These are phyloP conservation scores for Adineta ricciae DNA, from an alignment of 2,888 invertebrate species.

Conservation along the genomic window DNA sequence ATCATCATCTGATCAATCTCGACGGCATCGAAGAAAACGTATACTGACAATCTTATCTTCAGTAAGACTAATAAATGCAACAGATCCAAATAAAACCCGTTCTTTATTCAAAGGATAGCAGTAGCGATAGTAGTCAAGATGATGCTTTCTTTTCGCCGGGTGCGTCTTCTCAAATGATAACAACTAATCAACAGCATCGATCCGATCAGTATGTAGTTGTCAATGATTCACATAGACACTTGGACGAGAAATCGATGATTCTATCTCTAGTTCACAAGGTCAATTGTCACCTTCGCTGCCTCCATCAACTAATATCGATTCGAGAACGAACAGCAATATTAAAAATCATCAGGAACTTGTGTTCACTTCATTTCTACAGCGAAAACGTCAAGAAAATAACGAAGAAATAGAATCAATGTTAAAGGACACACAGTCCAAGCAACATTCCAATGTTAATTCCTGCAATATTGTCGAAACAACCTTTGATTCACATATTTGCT, in stretches of 20 bases:
- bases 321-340: not conserved
- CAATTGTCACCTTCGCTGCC: not conserved
- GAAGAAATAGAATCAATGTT: not conserved
- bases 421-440: not conserved
- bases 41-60: not conserved
- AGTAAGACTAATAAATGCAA: not conserved
- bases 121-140: not conserved
- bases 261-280: not conserved
- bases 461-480: not conserved
- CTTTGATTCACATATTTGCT: not conserved
- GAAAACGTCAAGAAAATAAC: not conserved
- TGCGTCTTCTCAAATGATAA: not conserved
- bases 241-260: too few species aligned
- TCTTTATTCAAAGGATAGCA: not conserved
- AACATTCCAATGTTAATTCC: not conserved
- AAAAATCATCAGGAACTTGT: not conserved
- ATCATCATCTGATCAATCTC: not conserved
- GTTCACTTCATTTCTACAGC: not conserved
- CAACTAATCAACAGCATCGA: not conserved
- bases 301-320: not conserved
- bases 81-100: too few species aligned
- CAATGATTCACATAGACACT: too few species aligned
- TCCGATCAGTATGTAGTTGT: not conserved
- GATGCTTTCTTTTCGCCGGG: not conserved
- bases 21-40: not conserved